Evolutionary conservation across 2,888 invertebrate species (phyloP), one percentile per base, ranked within the genome.

Genomic region (Lycophotia porphyrea): DNA sequence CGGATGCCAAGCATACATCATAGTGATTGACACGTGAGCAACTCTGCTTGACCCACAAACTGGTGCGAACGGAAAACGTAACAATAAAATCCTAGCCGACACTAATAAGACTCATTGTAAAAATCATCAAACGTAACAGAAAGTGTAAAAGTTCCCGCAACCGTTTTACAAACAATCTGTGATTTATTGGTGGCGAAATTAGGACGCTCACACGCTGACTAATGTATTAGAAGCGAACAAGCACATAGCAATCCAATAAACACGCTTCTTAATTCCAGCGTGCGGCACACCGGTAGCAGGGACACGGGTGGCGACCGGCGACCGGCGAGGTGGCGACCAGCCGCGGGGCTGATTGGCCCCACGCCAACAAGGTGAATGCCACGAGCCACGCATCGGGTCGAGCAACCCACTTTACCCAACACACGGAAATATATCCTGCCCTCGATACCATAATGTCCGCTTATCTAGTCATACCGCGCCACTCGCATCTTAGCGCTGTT

Each of bases 301-400:
- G 83, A 87, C 86, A 88, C 82, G 88, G 88, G 85, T 85, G 87
- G 82, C 87, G 85, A 88, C 80, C 86, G 60, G 60, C 60, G 60
- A 60, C 80, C 86, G 60, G 60, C 60, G 60, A 60, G 34, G 60
- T 58, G 86, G 82, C 88, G 85, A 88, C 81, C 88, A 86, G 88
- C 81, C 89, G 87, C 90, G 89, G 86, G 81, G 81, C 85, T 84
- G 85, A 75, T 88, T 96, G 96, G 96, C 94, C 84, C 67, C 65
- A 84, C 84, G 95, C 96, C 96, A 96, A 96, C 96, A 96, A 96
- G 96, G 96, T 96, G 96, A 96, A 96, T 96, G 96, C 96, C 96
- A 96, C 95, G 93, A 92, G 89, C 92, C 93, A 92, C 94, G 93
- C 94, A 93, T 90, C 92, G 91, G 90, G 91, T 92, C 90, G 91